Base-by-base conservation (phyloP, 2,797 vertebrate genomes). In the Anas bernieri region DNA sequence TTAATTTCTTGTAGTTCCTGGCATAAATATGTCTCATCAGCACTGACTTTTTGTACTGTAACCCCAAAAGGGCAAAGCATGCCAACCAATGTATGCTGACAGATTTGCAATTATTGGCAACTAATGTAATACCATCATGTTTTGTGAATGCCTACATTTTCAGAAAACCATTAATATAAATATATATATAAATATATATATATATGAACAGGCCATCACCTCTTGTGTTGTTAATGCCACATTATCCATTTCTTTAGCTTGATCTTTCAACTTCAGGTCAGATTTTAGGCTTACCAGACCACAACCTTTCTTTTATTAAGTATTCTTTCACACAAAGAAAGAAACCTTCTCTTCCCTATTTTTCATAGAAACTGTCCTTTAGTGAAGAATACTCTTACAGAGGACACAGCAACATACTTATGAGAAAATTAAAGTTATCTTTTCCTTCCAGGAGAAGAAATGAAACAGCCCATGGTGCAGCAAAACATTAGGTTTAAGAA, bases 1-100 rank as follows among this genome's bases (percentile, higher is more conserved):
- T 97, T 94, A 96, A 95, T 97, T 96, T 89, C 95, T 96, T 90
- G 35, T 59, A 85, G 86, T 95, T 97, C 70, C 92, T 96, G 95
- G 94, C 88, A 87, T 61, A 81, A 77, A 84, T 70, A 25, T 67
- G 30, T 86, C 88, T 96, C 90, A 94, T 96, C 95, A 96, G 72
- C 91, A 56, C 55, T 85, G 94, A 78, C 70, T 95, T 92, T 92
- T 83, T 83, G 92, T 90, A 66, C 76, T 85, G 41, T 41, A 89
- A 68, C 62, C 7, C 33, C 90, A 64, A 64, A 61, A 76, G 74
- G 81, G 56, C 81, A 78, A 31, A 69, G 64, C 63, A 37, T 69
- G 89, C 91, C 90, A 96, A 33, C 20, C 6, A 7, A 70, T 33
- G 48, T 76, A 58, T 1, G 21, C 66, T 79, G 94, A 93, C 68